phyloP scores from a whole-genome alignment of 2,888 invertebrate species.

The Oscheius onirici region DNA sequence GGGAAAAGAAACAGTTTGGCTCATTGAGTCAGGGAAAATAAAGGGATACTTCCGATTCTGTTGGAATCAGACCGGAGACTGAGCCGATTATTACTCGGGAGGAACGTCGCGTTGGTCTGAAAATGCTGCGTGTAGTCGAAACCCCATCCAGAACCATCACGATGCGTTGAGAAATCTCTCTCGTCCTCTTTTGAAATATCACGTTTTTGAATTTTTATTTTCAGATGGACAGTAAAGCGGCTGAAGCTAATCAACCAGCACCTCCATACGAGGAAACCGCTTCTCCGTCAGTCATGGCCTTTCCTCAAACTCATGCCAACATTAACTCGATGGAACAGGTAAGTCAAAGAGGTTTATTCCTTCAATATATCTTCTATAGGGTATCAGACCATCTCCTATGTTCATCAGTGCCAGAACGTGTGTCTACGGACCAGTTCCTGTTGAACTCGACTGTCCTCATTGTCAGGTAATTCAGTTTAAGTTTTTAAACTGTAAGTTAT shows the following conservation, averaged over 20 bases:
- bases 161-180: no score
- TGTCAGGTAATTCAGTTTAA: conserved; percentile 56
- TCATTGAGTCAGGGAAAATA: no score
- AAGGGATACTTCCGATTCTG: no score
- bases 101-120: background rate
- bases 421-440: conserved; percentile 60
- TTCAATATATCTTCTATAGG: no score
- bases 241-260: conserved; percentile 25
- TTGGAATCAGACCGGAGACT: background rate
- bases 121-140: background rate
- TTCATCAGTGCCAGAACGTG: conserved; percentile 38
- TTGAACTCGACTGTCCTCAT: conserved; percentile 68
- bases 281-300: background rate
- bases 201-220: background rate
- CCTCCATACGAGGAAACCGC: conserved; percentile 21
- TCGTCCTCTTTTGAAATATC: no score
- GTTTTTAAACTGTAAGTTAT: no score
- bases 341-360: background rate
- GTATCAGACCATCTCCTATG: conserved; percentile 21
- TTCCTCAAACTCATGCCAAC: background rate
- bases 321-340: conserved; percentile 10
- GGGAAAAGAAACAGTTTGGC: no score
- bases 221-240: conserved; percentile 26
- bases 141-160: no score
- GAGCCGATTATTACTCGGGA: no score